Evolutionary conservation across 1,140 invertebrate genomes (phyloP).

Genomic region (Marisa cornuarietis): DNA sequence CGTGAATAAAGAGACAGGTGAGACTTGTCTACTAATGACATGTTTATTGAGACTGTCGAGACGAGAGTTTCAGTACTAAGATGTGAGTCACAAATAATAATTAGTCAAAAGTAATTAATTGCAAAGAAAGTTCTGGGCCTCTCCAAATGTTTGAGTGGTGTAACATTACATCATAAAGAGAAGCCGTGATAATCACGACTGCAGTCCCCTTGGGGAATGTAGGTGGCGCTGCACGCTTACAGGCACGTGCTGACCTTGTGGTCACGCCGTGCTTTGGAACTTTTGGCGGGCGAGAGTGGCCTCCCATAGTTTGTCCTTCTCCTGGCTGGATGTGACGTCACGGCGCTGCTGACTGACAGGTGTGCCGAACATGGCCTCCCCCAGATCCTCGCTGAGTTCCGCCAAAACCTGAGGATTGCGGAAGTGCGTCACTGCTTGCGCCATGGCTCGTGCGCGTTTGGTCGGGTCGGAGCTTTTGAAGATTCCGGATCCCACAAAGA

Average conservation of each 20-base stretch:
- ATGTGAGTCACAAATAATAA: too few species aligned
- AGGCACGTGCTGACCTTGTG: neutral
- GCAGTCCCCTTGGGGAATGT: too few species aligned
- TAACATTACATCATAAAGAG: too few species aligned
- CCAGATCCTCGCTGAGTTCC: conserved; percentile 52
- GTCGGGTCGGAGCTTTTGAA: conserved; percentile 57
- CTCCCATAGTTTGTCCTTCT: conserved; percentile 13
- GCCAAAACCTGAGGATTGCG: conserved; percentile 51
- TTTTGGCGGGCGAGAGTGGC: conserved; percentile 21
- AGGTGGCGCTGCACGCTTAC: conserved; percentile 6
- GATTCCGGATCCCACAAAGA: conserved; percentile 60
- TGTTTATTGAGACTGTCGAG: too few species aligned
- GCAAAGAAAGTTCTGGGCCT: too few species aligned
- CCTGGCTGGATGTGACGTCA: neutral
- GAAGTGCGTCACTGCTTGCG: conserved; percentile 60
- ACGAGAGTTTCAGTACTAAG: too few species aligned
- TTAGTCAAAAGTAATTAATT: too few species aligned
- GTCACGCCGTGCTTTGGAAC: conserved; percentile 18
- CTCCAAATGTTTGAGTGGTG: too few species aligned
- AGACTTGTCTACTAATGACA: too few species aligned
- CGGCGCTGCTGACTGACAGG: conserved; percentile 26
- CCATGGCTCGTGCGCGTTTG: conserved; percentile 54
- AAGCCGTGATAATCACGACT: too few species aligned
- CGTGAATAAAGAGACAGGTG: too few species aligned
- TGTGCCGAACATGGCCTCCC: conserved; percentile 56